Evolutionary conservation across 2,113 vertebrate species (phyloP), one percentile per base, ranked within the genome.

Genomic region (Limnothrissa miodon): DNA sequence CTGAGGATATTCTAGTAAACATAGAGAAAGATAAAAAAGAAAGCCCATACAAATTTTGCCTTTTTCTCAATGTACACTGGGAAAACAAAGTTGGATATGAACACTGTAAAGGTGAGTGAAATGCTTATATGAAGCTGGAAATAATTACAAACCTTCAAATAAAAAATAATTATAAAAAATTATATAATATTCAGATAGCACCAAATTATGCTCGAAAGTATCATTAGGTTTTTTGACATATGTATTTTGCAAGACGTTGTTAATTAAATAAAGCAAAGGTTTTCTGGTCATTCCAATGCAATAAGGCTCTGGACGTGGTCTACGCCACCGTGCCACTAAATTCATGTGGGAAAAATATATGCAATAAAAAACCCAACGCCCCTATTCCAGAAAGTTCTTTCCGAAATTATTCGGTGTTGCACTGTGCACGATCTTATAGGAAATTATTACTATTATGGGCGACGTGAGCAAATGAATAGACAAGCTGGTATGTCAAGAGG

Each of bases 1-100:
- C 94, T 95, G 94, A 94, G 94, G 96, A 95, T 95, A 90, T 90
- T 90, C 90, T 88, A 95, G 94, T 91, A 92, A 96, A 92, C 87
- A 94, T 86, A 92, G 93, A 95, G 93, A 94, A 94, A 91, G 91
- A n/a, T n/a, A 93, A 90, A 84, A 80, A 90, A 87, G 91, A 84
- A 80, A 90, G 87, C 91, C 93, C 89, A 91, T 36, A 29, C 33
- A 74, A 13, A 74, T 13, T 17, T 39, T 29, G 66, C 15, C 66
- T 17, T 36, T 74, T 82, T 84, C 90, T 70, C 90, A 90, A 89
- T 46, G 91, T 91, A 91, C 90, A 93, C 85, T 86, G 86, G 83
- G 88, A 88, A 88, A 91, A 93, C 87, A 94, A 96, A 91, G 92
- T 87, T 94, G 88, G 92, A 36, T 70, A 79, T 44, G 78, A 93